phyloP scores from a whole-genome alignment of 2,797 vertebrate species.

The Sternarchorhynchus goeldii region DNA sequence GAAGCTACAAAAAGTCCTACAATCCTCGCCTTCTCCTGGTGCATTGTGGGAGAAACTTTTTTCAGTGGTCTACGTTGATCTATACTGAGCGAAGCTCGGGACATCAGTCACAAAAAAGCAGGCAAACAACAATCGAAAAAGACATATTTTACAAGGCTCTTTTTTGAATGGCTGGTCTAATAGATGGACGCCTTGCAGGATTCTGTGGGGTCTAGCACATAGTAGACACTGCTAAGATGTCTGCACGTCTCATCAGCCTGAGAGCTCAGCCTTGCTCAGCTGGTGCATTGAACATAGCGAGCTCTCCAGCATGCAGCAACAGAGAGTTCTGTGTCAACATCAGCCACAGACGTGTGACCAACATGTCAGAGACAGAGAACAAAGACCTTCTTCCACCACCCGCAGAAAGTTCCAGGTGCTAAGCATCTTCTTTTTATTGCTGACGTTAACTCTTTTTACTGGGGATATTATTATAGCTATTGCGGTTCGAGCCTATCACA shows the following conservation, averaged over 20 bases:
- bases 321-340: constrained; percentile 26
- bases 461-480: constrained; percentile 45
- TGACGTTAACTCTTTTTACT: constrained; percentile 34
- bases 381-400: constrained; percentile 1
- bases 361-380: constrained; percentile 9
- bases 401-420: constrained; percentile 31
- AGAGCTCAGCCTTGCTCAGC: constrained; percentile 39
- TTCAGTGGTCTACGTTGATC: background rate
- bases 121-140: background rate
- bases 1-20: background rate
- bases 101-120: background rate
- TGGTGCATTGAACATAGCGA: constrained; percentile 25
- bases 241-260: constrained; percentile 49
- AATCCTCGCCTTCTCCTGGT: background rate
- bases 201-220: constrained; percentile 13
- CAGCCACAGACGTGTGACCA: constrained; percentile 16
- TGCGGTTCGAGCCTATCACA: constrained; percentile 36
- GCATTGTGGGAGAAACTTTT: background rate
- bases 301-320: constrained; percentile 32
- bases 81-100: background rate
- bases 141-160: background rate
- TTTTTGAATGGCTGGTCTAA: constrained; percentile 19
- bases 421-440: constrained; percentile 40
- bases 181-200: background rate
- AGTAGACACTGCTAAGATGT: constrained; percentile 41